Evolutionary conservation across 1,140 invertebrate species (phyloP).

Genomic region (Bombus sylvicola): DNA sequence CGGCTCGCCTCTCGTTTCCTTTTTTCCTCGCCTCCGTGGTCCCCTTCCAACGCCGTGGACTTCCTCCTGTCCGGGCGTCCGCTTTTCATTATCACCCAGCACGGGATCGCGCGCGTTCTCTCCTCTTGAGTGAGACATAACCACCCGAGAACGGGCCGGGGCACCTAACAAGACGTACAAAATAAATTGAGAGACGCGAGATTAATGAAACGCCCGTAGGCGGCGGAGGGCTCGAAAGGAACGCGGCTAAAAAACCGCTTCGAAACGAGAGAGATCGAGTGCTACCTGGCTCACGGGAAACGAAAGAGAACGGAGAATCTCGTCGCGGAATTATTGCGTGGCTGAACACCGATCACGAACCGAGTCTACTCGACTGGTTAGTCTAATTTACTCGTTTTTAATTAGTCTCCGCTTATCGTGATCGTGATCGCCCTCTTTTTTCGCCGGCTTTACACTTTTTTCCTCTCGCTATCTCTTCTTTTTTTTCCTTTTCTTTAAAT

Average conservation of each 20-base stretch:
- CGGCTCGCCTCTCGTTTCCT: constrained; percentile 13
- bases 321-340: constrained; percentile 16
- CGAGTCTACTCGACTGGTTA: constrained; percentile 38
- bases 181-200: constrained; percentile 82
- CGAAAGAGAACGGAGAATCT: background rate
- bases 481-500: background rate
- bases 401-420: constrained; percentile 66
- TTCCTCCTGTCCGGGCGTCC: constrained; percentile 43
- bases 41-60: background rate
- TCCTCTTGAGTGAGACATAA: constrained; percentile 75
- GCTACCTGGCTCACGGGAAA: background rate
- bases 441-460: background rate
- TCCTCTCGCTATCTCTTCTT: background rate
- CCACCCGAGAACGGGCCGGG: constrained; percentile 66
- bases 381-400: constrained; percentile 82
- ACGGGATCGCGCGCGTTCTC: constrained; percentile 66
- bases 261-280: constrained; percentile 58
- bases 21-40: background rate
- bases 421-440: constrained; percentile 5
- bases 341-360: constrained; percentile 36
- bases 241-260: constrained; percentile 73
- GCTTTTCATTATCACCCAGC: constrained; percentile 66
- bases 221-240: constrained; percentile 77
- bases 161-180: constrained; percentile 81
- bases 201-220: constrained; percentile 81